Evolutionary conservation across 2,888 invertebrate species (phyloP), one percentile per base, ranked within the genome.

Genomic region (Ennomos fuscantarius): DNA sequence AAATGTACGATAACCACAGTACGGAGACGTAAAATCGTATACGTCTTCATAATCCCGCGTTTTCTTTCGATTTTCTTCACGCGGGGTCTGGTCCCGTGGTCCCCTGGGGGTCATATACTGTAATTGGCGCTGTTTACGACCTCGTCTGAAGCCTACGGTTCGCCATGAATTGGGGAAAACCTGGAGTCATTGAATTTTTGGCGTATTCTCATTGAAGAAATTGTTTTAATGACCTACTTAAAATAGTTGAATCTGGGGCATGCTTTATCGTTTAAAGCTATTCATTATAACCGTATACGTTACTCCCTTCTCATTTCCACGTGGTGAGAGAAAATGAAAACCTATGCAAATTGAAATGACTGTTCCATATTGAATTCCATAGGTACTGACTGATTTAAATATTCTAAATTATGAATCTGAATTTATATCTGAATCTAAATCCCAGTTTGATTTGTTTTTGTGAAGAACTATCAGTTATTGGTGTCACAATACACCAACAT

Each of bases 71-170:
- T 60, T 60, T 36, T 43, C 36, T 42, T 24, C 45, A 41, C 39
- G 24, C 48, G 53, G 13, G 41, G 40, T 45, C 55, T 55, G 44
- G 42, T 49, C 50, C 49, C 49, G 15, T 10, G 43, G 57, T 66
- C 73, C 64, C 72, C 9, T 13, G 42, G 71, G 75, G 66, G 61
- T 56, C 55, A 66, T 69, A 65, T 49, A 58, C 65, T 65, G 78
- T 79, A 78, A 79, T 78, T 78, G 78, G 74, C 66, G 66, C 70
- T 73, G 68, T 79, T 79, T 80, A 78, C 74, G 76, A 75, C 53
- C 61, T 36, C 57, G 42, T 41, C 52, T 44, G 57, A 58, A 35
- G 50, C 45, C 45, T 3, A 12, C 31, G 13, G 45, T 15, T 34
- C 42, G 9, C 33, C 15, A 32, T 33, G 33, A 10, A 36, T 31